Percentiles rank a stretch among this genome's conserved stretches.
Conservation (phyloP, 2,888 invertebrate species). For the Hypomecis atomaria region DNA sequence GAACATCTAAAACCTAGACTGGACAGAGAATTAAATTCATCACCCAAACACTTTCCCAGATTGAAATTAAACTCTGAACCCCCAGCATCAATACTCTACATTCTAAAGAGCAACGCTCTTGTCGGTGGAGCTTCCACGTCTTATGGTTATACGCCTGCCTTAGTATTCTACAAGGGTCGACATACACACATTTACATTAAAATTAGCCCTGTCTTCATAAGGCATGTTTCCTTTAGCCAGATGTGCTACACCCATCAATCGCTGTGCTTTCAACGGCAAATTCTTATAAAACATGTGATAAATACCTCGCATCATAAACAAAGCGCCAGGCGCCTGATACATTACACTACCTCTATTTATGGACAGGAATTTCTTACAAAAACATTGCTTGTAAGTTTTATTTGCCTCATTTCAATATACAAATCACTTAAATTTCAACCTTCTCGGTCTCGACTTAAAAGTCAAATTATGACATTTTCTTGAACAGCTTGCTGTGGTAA, state of each 20-base stretch:
- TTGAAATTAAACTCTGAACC: too few relatives aligned
- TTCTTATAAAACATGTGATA: constrained; percentile 27
- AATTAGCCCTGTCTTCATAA: not conserved
- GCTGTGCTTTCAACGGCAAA: constrained; percentile 32
- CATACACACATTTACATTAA: too few relatives aligned
- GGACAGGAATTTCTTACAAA: constrained; percentile 78
- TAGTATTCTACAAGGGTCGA: too few relatives aligned
- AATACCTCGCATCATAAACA: constrained; percentile 38
- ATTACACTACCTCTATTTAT: constrained; percentile 73
- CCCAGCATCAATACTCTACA: too few relatives aligned
- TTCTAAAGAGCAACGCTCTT: too few relatives aligned
- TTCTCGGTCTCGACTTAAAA: constrained; percentile 21
- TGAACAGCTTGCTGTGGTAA: constrained; percentile 8
- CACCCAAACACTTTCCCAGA: too few relatives aligned
- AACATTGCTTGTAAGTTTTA: constrained; percentile 62
- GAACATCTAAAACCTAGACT: too few relatives aligned
- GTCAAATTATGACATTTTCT: not conserved
- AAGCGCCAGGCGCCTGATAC: constrained; percentile 60
- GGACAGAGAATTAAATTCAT: too few relatives aligned
- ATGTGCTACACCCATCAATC: constrained; percentile 27
- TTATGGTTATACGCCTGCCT: too few relatives aligned
- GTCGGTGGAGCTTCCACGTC: too few relatives aligned
- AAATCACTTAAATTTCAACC: constrained; percentile 27
- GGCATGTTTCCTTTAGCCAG: constrained; percentile 21
- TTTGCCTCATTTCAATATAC: constrained; percentile 19